These are phyloP conservation scores for Oreotrochilus melanogaster DNA, from an alignment of 2,113 vertebrate genomes.

Conservation along the genomic window DNA sequence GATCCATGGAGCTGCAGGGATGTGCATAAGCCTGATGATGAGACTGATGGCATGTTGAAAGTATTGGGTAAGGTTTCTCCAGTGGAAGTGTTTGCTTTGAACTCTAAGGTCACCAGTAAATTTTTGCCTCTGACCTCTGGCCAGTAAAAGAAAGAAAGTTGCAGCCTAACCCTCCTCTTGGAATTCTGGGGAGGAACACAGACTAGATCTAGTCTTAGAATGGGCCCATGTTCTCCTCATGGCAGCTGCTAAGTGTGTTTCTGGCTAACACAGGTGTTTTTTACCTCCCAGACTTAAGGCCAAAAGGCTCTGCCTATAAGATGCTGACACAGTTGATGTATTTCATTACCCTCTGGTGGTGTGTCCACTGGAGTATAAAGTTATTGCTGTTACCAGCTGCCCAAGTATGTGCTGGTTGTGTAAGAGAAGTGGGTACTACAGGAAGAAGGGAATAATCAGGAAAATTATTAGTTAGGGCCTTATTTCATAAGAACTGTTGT, in stretches of 20 bases:
- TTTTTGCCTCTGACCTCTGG: background rate
- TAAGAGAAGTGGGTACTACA: background rate
- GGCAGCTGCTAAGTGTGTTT: background rate
- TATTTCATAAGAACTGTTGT: background rate
- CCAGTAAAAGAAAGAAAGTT: background rate
- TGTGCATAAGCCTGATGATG: background rate
- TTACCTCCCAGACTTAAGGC: background rate
- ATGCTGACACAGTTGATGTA: rapidly evolving
- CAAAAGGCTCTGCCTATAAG: background rate
- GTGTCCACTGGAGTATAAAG: background rate
- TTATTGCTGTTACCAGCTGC: background rate
- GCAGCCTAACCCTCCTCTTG: background rate
- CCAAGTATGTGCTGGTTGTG: background rate
- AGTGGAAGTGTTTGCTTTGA: background rate
- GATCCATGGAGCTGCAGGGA: background rate
- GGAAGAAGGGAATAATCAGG: background rate
- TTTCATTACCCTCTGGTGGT: constrained; percentile 34
- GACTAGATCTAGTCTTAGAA: background rate
- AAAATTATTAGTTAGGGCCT: background rate
- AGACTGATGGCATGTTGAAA: background rate
- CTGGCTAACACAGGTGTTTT: background rate
- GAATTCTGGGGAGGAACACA: background rate
- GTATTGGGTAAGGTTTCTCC: background rate
- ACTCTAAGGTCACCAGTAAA: background rate
- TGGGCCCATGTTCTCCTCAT: background rate